Evolutionary conservation across 1,140 invertebrate genomes (phyloP).

Genomic region (Hetaerina americana): DNA sequence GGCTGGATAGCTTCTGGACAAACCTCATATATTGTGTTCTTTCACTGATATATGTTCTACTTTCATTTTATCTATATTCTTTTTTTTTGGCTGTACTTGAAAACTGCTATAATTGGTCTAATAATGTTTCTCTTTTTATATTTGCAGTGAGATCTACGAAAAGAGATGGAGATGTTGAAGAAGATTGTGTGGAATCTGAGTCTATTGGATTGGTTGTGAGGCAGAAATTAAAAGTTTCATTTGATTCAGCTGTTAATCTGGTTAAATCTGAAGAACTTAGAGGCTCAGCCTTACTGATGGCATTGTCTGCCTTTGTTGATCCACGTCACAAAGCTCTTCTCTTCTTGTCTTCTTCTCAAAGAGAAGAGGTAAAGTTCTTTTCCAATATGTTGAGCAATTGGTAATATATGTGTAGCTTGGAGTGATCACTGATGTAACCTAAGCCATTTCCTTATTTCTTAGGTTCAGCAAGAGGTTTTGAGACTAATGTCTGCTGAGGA

Average conservation of each 20-base stretch:
- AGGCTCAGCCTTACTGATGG: background rate
- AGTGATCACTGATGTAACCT: no score
- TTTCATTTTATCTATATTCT: no score
- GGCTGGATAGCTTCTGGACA: no score
- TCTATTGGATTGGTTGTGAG: background rate
- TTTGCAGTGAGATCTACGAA: no score
- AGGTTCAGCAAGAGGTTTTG: background rate
- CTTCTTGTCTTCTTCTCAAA: background rate
- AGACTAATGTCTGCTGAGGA: background rate
- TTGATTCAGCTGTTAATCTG: background rate
- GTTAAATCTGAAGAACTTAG: background rate
- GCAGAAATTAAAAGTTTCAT: background rate
- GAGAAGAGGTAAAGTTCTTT: background rate
- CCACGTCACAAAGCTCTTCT: slow-evolving; percentile 2
- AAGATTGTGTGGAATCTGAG: background rate
- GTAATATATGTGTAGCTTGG: no score
- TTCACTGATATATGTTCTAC: no score
- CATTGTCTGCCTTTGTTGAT: background rate
- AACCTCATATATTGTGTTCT: no score
- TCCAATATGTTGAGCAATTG: no score
- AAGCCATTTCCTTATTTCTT: background rate
- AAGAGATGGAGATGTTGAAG: no score
- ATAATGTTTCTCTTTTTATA: no score
- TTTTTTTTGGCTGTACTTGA: no score
- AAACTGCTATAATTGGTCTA: no score